Evolutionary conservation across 2,797 vertebrate species (phyloP).

Genomic region (Dipus sagitta): DNA sequence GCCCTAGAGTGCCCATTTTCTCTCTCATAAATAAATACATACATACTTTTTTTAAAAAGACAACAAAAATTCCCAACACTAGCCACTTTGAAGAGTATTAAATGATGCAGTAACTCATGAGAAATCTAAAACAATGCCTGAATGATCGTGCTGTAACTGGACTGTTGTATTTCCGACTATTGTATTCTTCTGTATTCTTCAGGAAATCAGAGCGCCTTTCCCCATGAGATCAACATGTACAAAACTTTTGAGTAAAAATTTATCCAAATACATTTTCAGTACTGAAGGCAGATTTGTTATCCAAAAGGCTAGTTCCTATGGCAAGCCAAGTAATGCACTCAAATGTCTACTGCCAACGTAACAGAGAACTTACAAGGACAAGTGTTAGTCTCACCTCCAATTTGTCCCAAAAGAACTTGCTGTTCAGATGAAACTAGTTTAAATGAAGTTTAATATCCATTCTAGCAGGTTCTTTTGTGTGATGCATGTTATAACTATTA

Average conservation of each 20-base stretch:
- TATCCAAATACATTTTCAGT: neutral
- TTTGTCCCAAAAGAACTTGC: neutral
- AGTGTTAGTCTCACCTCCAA: neutral
- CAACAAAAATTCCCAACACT: neutral
- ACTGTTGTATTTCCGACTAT: neutral
- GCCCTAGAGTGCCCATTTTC: no score
- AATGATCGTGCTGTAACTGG: neutral
- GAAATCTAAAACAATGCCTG: slow-evolving; percentile 13
- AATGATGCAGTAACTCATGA: neutral
- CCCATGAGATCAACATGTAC: slow-evolving; percentile 25
- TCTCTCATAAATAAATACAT: no score
- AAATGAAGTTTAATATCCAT: neutral
- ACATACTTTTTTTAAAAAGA: no score
- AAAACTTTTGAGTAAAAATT: slow-evolving; percentile 49
- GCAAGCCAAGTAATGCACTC: neutral
- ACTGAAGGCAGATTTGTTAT: slow-evolving; percentile 1
- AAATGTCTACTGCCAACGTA: neutral
- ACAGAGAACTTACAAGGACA: neutral
- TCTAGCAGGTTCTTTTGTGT: neutral
- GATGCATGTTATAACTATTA: neutral
- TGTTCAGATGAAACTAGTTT: neutral
- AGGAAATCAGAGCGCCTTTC: neutral
- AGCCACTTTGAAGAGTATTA: slow-evolving; percentile 1
- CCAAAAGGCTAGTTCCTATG: neutral
- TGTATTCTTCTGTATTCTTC: neutral